Evolutionary conservation across 2,113 vertebrate genomes (phyloP), one percentile per base, ranked within the genome.

Genomic region (Cottus gobio): DNA sequence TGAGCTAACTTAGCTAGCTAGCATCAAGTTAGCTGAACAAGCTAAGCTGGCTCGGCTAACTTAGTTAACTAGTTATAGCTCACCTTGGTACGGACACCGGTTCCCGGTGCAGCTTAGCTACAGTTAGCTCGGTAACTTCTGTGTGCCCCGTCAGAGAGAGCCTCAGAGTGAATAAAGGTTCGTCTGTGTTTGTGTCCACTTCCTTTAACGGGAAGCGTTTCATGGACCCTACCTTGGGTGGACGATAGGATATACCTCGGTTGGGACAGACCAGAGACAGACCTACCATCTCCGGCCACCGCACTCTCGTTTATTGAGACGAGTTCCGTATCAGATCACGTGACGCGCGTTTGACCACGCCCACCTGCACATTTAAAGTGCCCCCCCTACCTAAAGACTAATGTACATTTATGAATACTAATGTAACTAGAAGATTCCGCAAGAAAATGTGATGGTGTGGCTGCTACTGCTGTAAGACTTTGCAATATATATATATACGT

Each of bases 291-390:
- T 60, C 26, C 58, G 18, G 44, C 16, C 10, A 62, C 2, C 26
- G 11, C 15, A 34, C 13, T 67, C 31, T n/a, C 22, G 39, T 39
- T 48, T 9, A 30, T 44, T 6, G 5, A 54, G 18, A 30, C 4
- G 0, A 87, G 75, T 92, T 93, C 91, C 89, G 90, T 77, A 63
- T 90, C n/a, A 11, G 1, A 11, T 90, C 86, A 92, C 79, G 39
- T 92, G 88, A 71, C 48, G 3, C 15, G 0, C 2, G 3, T 1
- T 1, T 36, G 31, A 10, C 39, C 42, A 18, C 60, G 64, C 48
- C 39, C 42, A 34, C 28, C 18, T 3, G 15, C 0, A 0, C 4
- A 64, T 46, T 70, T 70, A 75, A 82, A 82, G 65, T 10, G 77
- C 31, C 30, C 10, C 22, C 22, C 9, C 50, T n/a, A n/a, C 10